A percentile compares a stretch with the other conserved stretches of the same genome.
Evolutionary conservation across 2,797 vertebrate genomes (phyloP).

Genomic region (Florisuga fusca): DNA sequence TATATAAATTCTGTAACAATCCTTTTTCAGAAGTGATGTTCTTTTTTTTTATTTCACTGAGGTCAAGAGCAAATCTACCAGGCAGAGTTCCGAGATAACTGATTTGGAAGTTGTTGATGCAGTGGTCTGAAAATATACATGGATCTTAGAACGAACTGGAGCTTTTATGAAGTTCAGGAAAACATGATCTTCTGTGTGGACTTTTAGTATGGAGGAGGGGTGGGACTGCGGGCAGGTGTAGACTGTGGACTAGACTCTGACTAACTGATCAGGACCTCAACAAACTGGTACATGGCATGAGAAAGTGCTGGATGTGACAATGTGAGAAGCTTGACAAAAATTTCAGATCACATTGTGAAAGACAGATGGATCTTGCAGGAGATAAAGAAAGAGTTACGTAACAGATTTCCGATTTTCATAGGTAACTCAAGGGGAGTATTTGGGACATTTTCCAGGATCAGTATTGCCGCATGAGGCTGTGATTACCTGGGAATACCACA

Average conservation of each 20-base stretch:
- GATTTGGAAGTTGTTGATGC: background rate
- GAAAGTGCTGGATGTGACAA: background rate
- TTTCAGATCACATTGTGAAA: background rate
- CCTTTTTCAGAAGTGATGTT: background rate
- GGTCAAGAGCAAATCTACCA: background rate
- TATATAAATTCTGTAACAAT: background rate
- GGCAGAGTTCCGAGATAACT: background rate
- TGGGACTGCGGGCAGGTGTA: background rate
- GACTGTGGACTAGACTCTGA: background rate
- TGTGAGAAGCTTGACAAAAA: background rate
- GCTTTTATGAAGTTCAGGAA: background rate
- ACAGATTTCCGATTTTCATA: background rate
- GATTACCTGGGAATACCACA: background rate
- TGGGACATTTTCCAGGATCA: background rate
- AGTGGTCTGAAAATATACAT: rapidly evolving
- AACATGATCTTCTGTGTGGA: background rate
- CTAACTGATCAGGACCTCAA: background rate
- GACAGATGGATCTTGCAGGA: background rate
- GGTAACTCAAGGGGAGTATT: background rate
- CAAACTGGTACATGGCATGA: background rate
- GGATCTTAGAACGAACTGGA: background rate
- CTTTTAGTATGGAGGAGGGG: background rate
- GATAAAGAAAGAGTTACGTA: background rate
- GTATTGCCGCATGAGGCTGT: background rate
- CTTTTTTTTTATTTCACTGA: background rate